Evolutionary conservation across 2,888 invertebrate genomes (phyloP), one percentile per base, ranked within the genome.

Genomic region (Venusia cambrica): DNA sequence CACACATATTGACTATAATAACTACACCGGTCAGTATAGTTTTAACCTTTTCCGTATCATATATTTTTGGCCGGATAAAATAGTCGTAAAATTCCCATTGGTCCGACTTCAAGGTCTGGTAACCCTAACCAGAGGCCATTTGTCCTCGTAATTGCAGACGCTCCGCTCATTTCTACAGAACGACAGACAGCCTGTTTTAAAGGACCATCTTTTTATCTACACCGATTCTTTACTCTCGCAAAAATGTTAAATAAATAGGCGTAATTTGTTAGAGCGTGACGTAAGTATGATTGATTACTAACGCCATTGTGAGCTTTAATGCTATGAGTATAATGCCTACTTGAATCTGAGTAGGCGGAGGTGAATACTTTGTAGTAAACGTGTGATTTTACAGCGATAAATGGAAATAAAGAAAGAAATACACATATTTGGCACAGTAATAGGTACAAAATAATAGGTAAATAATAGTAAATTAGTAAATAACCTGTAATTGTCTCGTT

Each of bases 61-160:
- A n/a, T n/a, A n/a, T n/a, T n/a, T n/a, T n/a, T n/a, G n/a, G n/a
- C n/a, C n/a, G 6, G 5, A 6, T 3, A 9, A 24, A 20, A 17
- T 4, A 10, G 31, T 11, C 22, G 32, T 31, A 15, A 15, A 18
- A 7, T 6, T 10, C 2, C 11, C 6, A 15, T n/a, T 2, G 14
- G n/a, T 34, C 34, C 34, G 34, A 20, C 30, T 22, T 18, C 4
- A 20, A 18, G 3, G 15, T 13, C 1, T 12, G 12, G 2, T 15
- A 10, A 7, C 40, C 8, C 39, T 40, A 20, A 14, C 13, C 21
- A 7, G 5, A 6, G 49, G 43, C 53, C 57, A 64, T 70, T 70
- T 66, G 61, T 68, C 54, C 51, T 48, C 54, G 62, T 69, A 65
- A 70, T 69, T 67, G 62, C 57, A 45, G 54, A 43, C 56, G 39